A percentile compares a stretch with the other conserved stretches of the same genome.
Evolutionary conservation across 2,113 vertebrate species (phyloP).

Genomic region (Crocuta crocuta): DNA sequence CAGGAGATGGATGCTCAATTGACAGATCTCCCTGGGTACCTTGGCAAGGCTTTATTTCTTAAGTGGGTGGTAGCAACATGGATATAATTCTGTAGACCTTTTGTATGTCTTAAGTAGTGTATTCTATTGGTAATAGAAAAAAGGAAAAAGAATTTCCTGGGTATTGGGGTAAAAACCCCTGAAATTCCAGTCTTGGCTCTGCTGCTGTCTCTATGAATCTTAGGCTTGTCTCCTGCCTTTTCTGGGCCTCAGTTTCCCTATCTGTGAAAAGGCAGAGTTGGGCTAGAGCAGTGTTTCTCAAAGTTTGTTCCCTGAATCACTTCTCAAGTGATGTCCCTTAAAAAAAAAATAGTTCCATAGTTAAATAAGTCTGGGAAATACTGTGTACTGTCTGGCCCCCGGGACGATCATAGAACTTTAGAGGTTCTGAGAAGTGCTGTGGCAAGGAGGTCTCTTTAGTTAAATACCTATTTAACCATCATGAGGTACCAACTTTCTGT

Average conservation of each 20-base stretch:
- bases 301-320: background rate
- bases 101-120: background rate
- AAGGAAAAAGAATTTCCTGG: background rate
- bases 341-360: background rate
- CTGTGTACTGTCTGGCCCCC: background rate
- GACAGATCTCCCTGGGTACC: too few species aligned
- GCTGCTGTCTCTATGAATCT: background rate
- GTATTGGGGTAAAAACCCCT: background rate
- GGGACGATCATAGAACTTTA: background rate
- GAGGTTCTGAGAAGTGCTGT: background rate
- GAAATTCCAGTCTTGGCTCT: background rate
- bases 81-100: background rate
- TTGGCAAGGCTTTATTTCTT: background rate
- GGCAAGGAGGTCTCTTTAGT: background rate
- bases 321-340: background rate
- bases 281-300: background rate
- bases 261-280: background rate
- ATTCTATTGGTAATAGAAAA: background rate
- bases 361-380: background rate
- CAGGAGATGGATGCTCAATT: too few species aligned
- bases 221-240: background rate
- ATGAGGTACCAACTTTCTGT: background rate
- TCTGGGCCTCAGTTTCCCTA: background rate
- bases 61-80: background rate
- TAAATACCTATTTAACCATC: background rate